phyloP scores from a whole-genome alignment of 1,140 invertebrate species.

The Chlorops oryzae region DNA sequence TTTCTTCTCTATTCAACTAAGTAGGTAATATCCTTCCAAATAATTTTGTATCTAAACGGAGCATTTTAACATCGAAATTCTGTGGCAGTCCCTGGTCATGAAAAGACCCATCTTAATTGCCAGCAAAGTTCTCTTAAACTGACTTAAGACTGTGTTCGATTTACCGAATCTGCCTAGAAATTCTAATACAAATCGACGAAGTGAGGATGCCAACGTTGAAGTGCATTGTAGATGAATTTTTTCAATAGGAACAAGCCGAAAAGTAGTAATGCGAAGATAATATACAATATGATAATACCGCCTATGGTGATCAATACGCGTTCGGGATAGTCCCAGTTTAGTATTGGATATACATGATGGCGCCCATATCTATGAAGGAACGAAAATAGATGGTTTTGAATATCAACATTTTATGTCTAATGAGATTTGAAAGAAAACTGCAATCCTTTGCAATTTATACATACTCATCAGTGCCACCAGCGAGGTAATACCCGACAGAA shows the following conservation, averaged over 20 bases:
- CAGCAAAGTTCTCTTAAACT: too few relatives aligned
- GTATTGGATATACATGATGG: slow-evolving; percentile 60
- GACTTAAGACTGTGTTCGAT: too few relatives aligned
- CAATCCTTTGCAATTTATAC: slow-evolving; percentile 18
- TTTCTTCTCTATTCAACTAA: too few relatives aligned
- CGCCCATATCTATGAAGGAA: slow-evolving; percentile 52
- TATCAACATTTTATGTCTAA: not conserved
- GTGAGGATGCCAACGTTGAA: too few relatives aligned
- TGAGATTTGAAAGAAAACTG: not conserved
- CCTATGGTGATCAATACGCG: slow-evolving; percentile 51
- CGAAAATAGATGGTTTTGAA: not conserved
- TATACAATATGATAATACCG: slow-evolving; percentile 51
- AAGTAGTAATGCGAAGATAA: slow-evolving; percentile 29
- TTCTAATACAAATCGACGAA: too few relatives aligned
- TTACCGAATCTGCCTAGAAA: too few relatives aligned
- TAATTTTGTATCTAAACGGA: too few relatives aligned
- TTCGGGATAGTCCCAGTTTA: slow-evolving; percentile 59
- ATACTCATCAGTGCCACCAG: slow-evolving; percentile 63
- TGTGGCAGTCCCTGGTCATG: too few relatives aligned
- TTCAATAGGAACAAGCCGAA: slow-evolving; percentile 32
- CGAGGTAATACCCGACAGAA: slow-evolving; percentile 62
- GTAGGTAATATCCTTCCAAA: too few relatives aligned
- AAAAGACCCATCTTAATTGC: too few relatives aligned
- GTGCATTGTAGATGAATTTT: too few relatives aligned
- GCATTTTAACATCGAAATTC: too few relatives aligned